These are phyloP conservation scores for Orgyia antiqua DNA, from an alignment of 2,888 invertebrate species.

Conservation along the genomic window DNA sequence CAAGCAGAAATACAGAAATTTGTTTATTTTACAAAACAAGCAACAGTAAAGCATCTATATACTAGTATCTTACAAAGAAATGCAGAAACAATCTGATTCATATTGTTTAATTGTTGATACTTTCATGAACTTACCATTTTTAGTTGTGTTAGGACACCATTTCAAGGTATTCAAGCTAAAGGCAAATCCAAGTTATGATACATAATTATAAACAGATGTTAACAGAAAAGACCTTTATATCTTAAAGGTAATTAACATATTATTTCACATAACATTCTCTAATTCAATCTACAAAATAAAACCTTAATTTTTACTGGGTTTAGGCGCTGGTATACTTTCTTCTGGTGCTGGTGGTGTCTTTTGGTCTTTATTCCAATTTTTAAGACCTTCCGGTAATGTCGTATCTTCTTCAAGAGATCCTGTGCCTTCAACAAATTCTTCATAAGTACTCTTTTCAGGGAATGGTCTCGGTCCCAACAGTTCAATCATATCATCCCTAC, in stretches of 20 bases:
- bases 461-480: constrained; percentile 96
- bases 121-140: background rate
- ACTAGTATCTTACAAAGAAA: constrained; percentile 24
- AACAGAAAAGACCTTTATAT: constrained; percentile 49
- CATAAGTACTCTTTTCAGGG: constrained; percentile 99
- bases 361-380: constrained; percentile 92
- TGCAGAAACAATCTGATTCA: constrained; percentile 22
- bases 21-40: constrained; percentile 63
- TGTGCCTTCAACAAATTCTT: constrained; percentile 99
- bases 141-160: constrained; percentile 11
- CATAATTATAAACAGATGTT: constrained; percentile 27
- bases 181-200: constrained; percentile 26
- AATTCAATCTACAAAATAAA: constrained; percentile 32
- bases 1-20: constrained; percentile 47
- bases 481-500: constrained; percentile 98
- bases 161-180: constrained; percentile 30
- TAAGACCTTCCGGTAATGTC: constrained; percentile 93
- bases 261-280: constrained; percentile 59
- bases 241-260: constrained; percentile 63
- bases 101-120: constrained; percentile 15
- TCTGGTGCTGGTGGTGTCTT: constrained; percentile 35
- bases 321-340: constrained; percentile 45
- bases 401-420: constrained; percentile 99
- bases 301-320: constrained; percentile 52
- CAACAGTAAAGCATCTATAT: constrained; percentile 27